Conservation (phyloP, 2,113 vertebrate species). For the Cochlearius cochlearius region DNA sequence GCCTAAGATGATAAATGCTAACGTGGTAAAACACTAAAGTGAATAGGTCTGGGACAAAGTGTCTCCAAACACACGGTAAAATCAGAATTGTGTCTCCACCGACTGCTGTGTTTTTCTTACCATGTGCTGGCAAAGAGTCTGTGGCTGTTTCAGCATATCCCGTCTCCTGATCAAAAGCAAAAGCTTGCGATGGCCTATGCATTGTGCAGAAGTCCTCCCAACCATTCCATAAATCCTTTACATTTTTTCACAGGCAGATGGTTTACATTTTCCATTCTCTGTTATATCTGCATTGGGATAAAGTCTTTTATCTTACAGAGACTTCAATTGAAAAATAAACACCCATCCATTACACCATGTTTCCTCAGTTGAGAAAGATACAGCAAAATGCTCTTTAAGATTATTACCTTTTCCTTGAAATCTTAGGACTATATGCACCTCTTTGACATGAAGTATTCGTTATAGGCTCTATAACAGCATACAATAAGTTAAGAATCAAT, state of each 20-base stretch:
- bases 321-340: background rate
- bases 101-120: background rate
- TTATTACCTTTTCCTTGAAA: background rate
- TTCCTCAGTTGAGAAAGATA: background rate
- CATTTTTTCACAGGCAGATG: background rate
- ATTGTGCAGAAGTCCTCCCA: background rate
- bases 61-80: background rate
- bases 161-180: background rate
- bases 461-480: background rate
- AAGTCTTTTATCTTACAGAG: background rate
- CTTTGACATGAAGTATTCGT: background rate
- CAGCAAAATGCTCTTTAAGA: background rate
- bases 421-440: background rate
- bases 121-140: background rate
- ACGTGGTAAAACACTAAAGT: background rate
- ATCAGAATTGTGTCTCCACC: background rate
- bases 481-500: background rate
- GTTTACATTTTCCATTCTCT: background rate
- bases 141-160: background rate
- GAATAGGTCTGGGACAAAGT: background rate
- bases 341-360: background rate
- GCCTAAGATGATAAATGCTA: background rate
- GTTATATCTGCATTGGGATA: background rate
- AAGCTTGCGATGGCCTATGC: background rate
- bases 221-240: constrained; percentile 10